Conservation (phyloP, 2,888 invertebrate species). For the Drosophila nr. fundita region DNA sequence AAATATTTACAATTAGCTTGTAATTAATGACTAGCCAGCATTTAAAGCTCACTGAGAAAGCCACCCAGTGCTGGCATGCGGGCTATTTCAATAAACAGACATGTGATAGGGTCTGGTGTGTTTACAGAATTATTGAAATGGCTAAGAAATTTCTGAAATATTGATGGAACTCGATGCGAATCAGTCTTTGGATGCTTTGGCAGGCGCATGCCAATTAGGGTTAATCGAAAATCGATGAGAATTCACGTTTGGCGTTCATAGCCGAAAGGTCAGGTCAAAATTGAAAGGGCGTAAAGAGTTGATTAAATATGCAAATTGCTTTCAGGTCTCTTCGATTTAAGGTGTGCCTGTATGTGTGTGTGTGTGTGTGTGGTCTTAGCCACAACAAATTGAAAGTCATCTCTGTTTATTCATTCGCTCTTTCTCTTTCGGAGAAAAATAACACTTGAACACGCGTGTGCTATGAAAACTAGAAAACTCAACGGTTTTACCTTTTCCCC, state of each 20-base stretch:
- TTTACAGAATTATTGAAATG: conserved; percentile 5
- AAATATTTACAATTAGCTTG: conserved; percentile 57
- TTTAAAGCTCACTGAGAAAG: conserved; percentile 29
- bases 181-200: not conserved
- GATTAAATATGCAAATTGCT: conserved; percentile 60
- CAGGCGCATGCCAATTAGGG: conserved; percentile 60
- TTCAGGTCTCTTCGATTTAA: conserved; percentile 16
- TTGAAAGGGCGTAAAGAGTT: conserved; percentile 21
- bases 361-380: conserved; percentile 36
- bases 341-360: conserved; percentile 38
- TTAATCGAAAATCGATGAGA: conserved; percentile 59
- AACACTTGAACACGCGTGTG: conserved; percentile 39
- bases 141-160: conserved; percentile 21
- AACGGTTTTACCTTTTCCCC: not conserved
- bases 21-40: conserved; percentile 63
- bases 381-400: conserved; percentile 60
- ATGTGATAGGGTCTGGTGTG: not conserved
- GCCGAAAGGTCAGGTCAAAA: conserved; percentile 42
- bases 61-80: conserved; percentile 24
- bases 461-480: conserved; percentile 14
- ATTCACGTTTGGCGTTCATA: conserved; percentile 3
- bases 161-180: conserved; percentile 4
- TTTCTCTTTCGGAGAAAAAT: not conserved
- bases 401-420: conserved; percentile 50
- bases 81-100: conserved; percentile 24